phyloP scores from a whole-genome alignment of 2,888 invertebrate genomes.

The Hirtodrosophila histrioides region DNA sequence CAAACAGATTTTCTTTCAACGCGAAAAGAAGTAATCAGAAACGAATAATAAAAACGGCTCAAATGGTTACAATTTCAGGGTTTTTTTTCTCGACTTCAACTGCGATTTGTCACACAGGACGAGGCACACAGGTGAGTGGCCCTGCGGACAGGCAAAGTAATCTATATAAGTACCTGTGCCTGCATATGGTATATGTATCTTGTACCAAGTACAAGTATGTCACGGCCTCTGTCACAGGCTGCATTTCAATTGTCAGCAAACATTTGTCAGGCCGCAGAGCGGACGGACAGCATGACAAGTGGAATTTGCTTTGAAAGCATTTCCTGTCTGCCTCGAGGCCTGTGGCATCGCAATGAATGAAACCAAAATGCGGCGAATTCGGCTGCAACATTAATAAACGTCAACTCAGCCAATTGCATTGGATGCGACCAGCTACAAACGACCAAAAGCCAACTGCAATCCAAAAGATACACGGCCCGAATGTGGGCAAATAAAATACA shows the following conservation, averaged over 20 bases:
- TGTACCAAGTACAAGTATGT: background rate
- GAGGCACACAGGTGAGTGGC: slow-evolving; percentile 11
- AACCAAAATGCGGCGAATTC: slow-evolving; percentile 4
- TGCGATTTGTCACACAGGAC: slow-evolving; percentile 55
- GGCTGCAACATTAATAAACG: slow-evolving; percentile 64
- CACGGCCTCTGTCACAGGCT: slow-evolving; percentile 35
- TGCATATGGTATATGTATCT: too few species aligned
- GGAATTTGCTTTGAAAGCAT: slow-evolving; percentile 69
- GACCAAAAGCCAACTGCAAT: background rate
- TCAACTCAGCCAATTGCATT: slow-evolving; percentile 40
- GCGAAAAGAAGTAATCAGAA: background rate
- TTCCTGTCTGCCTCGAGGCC: slow-evolving; percentile 56
- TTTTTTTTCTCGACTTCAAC: slow-evolving; percentile 7
- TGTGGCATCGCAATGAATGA: slow-evolving; percentile 15
- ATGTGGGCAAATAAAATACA: too few species aligned
- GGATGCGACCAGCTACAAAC: background rate
- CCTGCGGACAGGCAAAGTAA: slow-evolving; percentile 18
- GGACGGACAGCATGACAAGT: slow-evolving; percentile 68
- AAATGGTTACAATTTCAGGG: background rate
- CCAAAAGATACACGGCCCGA: background rate
- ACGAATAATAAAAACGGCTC: slow-evolving; percentile 5
- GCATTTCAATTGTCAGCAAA: slow-evolving; percentile 40
- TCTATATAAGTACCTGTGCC: background rate
- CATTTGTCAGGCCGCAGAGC: slow-evolving; percentile 23
- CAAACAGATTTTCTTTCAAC: background rate